Percentiles rank a stretch among this genome's conserved stretches.
These are phyloP conservation scores for Synergus itoensis DNA, from an alignment of 2,888 invertebrate species.

Conservation along the genomic window DNA sequence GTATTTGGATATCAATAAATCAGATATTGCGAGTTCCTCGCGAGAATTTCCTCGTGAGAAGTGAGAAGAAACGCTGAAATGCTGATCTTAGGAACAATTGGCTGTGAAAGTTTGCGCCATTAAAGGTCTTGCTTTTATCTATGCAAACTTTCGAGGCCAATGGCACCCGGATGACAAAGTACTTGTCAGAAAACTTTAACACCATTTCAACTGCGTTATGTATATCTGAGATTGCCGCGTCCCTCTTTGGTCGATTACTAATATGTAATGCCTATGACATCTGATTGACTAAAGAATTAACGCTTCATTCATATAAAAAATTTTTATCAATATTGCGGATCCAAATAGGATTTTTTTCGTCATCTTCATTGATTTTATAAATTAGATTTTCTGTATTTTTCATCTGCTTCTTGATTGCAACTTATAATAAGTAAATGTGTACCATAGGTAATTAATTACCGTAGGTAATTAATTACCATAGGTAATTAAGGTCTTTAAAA, in stretches of 20 bases:
- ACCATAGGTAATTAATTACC: not conserved
- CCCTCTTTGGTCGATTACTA: conserved; percentile 12
- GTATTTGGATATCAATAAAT: not conserved
- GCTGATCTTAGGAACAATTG: conserved; percentile 30
- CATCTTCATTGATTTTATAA: not conserved
- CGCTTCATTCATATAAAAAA: not conserved
- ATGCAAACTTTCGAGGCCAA: conserved; percentile 9
- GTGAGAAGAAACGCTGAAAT: not conserved
- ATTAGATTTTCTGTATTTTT: not conserved
- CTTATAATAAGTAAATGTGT: not conserved
- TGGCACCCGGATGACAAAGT: not conserved
- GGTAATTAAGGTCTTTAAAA: not conserved
- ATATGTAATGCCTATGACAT: conserved; percentile 2
- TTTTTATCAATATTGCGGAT: not conserved
- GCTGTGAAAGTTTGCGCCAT: conserved; percentile 19
- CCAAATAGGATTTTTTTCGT: not conserved
- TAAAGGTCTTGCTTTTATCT: not conserved
- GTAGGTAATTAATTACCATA: not conserved
- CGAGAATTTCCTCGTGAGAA: conserved; percentile 6
- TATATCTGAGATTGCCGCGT: not conserved
- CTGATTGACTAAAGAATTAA: conserved; percentile 1
- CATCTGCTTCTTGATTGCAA: conserved; percentile 32
- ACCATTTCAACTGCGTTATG: conserved; percentile 23
- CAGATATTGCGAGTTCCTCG: not conserved
- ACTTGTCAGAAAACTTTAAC: not conserved